These are phyloP conservation scores for Fragum fragum DNA, from an alignment of 2,888 invertebrate genomes.

Conservation along the genomic window DNA sequence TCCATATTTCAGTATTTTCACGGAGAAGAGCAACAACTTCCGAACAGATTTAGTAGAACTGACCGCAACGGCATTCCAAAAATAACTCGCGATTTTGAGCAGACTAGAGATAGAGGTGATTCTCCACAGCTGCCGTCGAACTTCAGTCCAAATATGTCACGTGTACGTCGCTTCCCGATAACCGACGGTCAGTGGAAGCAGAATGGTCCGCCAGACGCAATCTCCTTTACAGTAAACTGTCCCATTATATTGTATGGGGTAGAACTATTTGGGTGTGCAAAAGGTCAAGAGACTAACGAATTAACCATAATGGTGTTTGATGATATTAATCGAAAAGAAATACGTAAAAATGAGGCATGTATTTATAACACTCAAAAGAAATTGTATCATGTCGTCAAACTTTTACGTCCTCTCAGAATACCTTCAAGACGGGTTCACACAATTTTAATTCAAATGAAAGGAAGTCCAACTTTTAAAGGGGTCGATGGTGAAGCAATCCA, in stretches of 20 bases:
- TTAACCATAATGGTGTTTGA: constrained; percentile 51
- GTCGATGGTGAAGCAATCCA: constrained; percentile 54
- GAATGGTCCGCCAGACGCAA: constrained; percentile 64
- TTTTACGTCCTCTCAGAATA: constrained; percentile 53
- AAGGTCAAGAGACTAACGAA: constrained; percentile 49
- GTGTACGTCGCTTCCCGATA: constrained; percentile 44
- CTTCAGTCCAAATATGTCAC: constrained; percentile 32
- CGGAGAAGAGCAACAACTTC: constrained; percentile 64
- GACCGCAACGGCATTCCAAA: constrained; percentile 42
- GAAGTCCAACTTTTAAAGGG: constrained; percentile 58
- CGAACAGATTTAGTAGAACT: constrained; percentile 55
- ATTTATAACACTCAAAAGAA: constrained; percentile 50
- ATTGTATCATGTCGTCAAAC: constrained; percentile 49
- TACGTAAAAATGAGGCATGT: constrained; percentile 52
- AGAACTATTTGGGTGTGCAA: constrained; percentile 54
- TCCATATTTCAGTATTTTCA: constrained; percentile 68
- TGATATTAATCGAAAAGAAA: constrained; percentile 55
- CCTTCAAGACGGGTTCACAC: constrained; percentile 57
- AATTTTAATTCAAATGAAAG: constrained; percentile 45
- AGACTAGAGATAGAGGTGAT: not conserved
- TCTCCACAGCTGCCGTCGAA: constrained; percentile 34
- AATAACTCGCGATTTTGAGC: not conserved
- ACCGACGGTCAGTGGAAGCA: constrained; percentile 64
- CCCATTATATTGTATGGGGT: constrained; percentile 59
- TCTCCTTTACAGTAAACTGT: constrained; percentile 57